Base-by-base conservation (phyloP, 2,888 invertebrate species). In the Nemotelus pantherinus region DNA sequence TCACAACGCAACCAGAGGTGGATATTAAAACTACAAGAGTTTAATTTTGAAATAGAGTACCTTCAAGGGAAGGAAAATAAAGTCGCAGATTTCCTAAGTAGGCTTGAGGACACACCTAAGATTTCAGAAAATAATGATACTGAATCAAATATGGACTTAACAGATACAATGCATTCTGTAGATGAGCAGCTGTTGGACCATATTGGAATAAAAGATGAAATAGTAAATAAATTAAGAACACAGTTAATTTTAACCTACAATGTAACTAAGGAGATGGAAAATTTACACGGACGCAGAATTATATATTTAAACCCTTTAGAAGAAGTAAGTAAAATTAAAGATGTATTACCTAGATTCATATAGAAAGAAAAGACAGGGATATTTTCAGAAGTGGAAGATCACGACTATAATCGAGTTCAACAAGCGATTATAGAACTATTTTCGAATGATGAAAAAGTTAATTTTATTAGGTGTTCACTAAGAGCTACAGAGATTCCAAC, bases 231-330 rank as follows among this genome's bases (percentile, higher is more conserved):
- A 76, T 80, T 78, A 55, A 80, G 72, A 75, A 79, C 77, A 7
- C 80, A 80, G 60, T 71, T 80, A 41, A 80, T 80, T 45, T 64
- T 81, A 74, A 79, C 79, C 3, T 78, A 80, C 45, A 79, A 58
- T 72, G 71, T 63, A 53, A 50, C 3, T n/a, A 25, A 47, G 9
- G 78, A 80, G 57, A 47, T 81, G 10, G 48, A 77, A 43, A 60
- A 44, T 0, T 43, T 79, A 65, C 76, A 79, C 50, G 41, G 50
- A 4, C 76, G 80, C n/a, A n/a, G n/a, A n/a, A n/a, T n/a, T n/a
- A n/a, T 74, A 6, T 10, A 78, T 53, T 55, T 79, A 2, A 78
- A 79, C 67, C 77, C 79, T 4, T 47, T 63, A 50, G 63, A 77
- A 2, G 44, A 76, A 0, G 47, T 55, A 65, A 44, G 53, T 3